A percentile compares a stretch with the other conserved stretches of the same genome.
Conservation (phyloP, 2,797 vertebrate species). For the Caiman crocodilus region DNA sequence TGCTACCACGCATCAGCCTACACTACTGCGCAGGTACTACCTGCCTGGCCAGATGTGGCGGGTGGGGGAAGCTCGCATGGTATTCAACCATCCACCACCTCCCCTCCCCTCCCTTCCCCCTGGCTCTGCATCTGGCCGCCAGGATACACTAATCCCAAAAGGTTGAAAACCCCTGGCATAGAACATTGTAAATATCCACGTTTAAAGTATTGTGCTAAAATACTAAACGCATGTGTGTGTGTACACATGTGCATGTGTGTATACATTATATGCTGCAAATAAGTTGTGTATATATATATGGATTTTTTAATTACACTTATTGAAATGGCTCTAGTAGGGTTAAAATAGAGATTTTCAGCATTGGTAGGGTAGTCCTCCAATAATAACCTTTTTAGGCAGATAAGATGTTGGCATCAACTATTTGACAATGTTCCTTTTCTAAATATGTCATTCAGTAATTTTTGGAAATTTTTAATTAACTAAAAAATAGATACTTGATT, state of each 20-base stretch:
- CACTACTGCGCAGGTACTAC: too few relatives aligned
- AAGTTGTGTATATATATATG: background rate
- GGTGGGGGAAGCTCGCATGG: too few relatives aligned
- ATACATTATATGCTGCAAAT: background rate
- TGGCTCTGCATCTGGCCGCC: too few relatives aligned
- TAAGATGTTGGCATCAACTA: conserved; percentile 60
- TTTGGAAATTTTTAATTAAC: conserved; percentile 54
- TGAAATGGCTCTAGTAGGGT: conserved; percentile 13
- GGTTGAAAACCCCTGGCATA: too few relatives aligned
- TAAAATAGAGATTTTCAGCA: conserved; percentile 6
- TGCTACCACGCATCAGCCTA: too few relatives aligned
- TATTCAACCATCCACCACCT: too few relatives aligned
- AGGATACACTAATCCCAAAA: too few relatives aligned
- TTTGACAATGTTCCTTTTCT: conserved; percentile 60
- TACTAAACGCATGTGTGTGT: background rate
- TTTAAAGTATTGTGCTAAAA: too few relatives aligned
- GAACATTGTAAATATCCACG: too few relatives aligned
- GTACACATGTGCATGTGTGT: background rate
- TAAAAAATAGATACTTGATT: conserved; percentile 74
- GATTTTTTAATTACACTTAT: background rate
- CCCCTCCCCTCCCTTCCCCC: too few relatives aligned
- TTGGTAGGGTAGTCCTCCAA: background rate
- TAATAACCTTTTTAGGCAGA: conserved; percentile 46
- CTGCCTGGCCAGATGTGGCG: too few relatives aligned
- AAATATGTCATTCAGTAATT: conserved; percentile 67